A percentile compares a stretch with the other conserved stretches of the same genome.
Conservation (phyloP, 2,888 invertebrate genomes). For the Tiliacea aurago region DNA sequence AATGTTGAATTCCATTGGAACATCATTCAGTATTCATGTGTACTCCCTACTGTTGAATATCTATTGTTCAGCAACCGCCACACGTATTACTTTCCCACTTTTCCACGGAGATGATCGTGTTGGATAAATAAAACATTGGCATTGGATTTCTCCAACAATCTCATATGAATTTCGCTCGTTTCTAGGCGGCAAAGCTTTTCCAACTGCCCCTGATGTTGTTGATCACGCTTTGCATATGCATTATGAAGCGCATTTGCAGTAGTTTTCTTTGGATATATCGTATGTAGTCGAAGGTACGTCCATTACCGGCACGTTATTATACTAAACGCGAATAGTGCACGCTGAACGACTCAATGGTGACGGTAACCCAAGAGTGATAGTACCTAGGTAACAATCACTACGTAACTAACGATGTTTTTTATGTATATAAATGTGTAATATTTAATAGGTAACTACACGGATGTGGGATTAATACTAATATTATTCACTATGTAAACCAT, state of each 20-base stretch:
- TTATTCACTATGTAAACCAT: conserved; percentile 36
- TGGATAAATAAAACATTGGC: conserved; percentile 73
- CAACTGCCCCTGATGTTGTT: conserved; percentile 91
- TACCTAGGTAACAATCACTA: conserved; percentile 60
- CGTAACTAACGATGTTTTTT: conserved; percentile 57
- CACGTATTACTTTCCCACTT: conserved; percentile 70
- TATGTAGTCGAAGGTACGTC: conserved; percentile 91
- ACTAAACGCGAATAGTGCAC: conserved; percentile 83
- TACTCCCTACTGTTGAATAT: conserved; percentile 41
- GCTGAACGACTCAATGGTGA: conserved; percentile 82
- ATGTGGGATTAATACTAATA: conserved; percentile 60
- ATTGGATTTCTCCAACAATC: conserved; percentile 72
- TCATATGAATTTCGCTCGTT: conserved; percentile 89
- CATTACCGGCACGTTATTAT: conserved; percentile 87
- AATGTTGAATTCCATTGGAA: conserved; percentile 56
- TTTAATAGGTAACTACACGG: conserved; percentile 45
- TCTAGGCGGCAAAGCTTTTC: conserved; percentile 91
- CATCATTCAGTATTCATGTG: conserved; percentile 59
- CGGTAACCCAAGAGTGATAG: conserved; percentile 71
- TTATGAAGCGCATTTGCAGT: conserved; percentile 91
- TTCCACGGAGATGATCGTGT: conserved; percentile 57
- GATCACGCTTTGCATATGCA: conserved; percentile 91
- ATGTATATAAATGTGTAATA: conserved; percentile 38
- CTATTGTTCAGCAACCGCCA: conserved; percentile 62
- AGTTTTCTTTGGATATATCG: conserved; percentile 91